Base-by-base conservation (phyloP, 2,888 invertebrate species). In the Petrolisthes cinctipes region DNA sequence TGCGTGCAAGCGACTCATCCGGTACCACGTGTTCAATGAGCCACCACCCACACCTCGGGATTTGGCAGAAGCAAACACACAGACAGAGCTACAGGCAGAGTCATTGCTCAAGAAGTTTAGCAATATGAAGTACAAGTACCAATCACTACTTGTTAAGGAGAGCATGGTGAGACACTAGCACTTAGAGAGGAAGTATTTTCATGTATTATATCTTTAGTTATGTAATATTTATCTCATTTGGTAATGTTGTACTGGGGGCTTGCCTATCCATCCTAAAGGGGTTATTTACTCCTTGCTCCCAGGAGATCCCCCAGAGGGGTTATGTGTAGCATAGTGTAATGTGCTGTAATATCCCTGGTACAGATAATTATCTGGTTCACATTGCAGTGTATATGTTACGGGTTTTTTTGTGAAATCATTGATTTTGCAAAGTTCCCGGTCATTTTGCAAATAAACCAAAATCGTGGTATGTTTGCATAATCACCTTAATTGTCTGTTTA, bases 21-120 rank as follows among this genome's bases (percentile, higher is more conserved):
- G 95, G 91, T 97, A 96, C 93, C 97, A 97, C 92, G 96, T 96
- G 90, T 95, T 95, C 93, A 95, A 95, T 91, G 94, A 94, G 86
- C 89, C 90, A 23, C 95, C 95, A 75, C 93, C 95, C 66, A 94
- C 94, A 82, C 93, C 95, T 90, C 95, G 95, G 90, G 95, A 95
- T 92, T 93, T 95, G 86, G 94, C 94, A 85, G 95, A 95, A 91
- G 95, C 95, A 54, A 95, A 96, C 91, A 95, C 95, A 91, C 95
- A 95, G 92, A 95, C 95, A 92, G 95, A 95, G 91, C 93, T 95
- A 90, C 95, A 95, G 1, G 95, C 95, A 1, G 93, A 95, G 91
- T 95, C 95, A 92, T 94, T 96, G 91, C 94, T 96, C 71, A 95
- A 95, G 91, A 96, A 96, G 93, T 96, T 95, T 92, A 94, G 94